A percentile compares a stretch with the other conserved stretches of the same genome.
Evolutionary conservation across 2,113 vertebrate species (phyloP).

Genomic region (Myocastor coypus): DNA sequence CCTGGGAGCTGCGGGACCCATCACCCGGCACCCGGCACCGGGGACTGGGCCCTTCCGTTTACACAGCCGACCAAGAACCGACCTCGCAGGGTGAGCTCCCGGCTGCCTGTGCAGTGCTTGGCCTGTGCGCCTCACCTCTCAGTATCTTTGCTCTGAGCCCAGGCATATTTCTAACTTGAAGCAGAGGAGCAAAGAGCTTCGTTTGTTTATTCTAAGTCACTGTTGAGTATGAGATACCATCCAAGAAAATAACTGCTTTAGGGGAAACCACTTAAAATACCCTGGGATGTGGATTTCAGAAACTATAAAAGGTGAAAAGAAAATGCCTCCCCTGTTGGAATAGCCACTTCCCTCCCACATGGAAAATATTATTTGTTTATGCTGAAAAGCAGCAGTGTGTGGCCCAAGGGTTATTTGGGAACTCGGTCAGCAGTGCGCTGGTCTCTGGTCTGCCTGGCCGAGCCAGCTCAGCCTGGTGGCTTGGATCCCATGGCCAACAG

Average conservation of each 20-base stretch:
- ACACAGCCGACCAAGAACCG: conserved; percentile 82
- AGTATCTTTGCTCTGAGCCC: not conserved
- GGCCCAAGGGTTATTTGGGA: conserved; percentile 13
- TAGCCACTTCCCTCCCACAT: not conserved
- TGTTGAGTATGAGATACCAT: not conserved
- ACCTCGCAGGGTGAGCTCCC: conserved; percentile 88
- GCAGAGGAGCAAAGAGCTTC: not conserved
- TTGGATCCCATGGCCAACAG: not conserved
- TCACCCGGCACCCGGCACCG: conserved; percentile 56
- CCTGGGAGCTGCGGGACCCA: conserved; percentile 89
- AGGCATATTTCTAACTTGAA: conserved; percentile 17
- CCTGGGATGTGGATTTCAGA: conserved; percentile 30
- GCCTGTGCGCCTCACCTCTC: not conserved
- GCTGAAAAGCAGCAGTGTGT: not conserved
- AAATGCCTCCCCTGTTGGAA: not conserved
- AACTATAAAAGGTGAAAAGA: conserved; percentile 12
- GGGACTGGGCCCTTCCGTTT: conserved; percentile 85
- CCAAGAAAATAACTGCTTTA: not conserved
- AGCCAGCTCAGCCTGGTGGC: not conserved
- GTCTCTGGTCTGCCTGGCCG: not conserved
- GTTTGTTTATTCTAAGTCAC: conserved; percentile 21
- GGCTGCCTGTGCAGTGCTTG: not conserved
- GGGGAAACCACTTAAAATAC: not conserved
- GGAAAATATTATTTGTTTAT: conserved; percentile 5
- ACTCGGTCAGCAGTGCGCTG: not conserved